Evolutionary conservation across 2,888 invertebrate species (phyloP), one percentile per base, ranked within the genome.

Genomic region (Cataglyphis livida): DNA sequence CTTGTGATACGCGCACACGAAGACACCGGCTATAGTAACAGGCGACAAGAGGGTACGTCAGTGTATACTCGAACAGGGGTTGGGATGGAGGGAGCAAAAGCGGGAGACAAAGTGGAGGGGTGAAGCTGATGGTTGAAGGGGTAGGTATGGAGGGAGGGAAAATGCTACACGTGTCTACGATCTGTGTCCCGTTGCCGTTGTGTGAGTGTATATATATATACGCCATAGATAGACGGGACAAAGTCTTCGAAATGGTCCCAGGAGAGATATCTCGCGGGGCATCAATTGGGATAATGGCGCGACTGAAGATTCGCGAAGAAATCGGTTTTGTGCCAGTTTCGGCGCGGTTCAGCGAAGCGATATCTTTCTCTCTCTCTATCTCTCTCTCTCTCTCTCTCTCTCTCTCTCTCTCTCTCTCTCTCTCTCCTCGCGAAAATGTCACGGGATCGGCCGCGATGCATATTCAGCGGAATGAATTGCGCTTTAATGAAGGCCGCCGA

Each of bases 241-340:
- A 84, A 88, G 86, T 88, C 84, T 87, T 85, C 78, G 78, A 84
- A 90, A 86, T 90, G 90, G 88, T 83, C 88, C 83, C 85, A 35
- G 78, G 79, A 84, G 87, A 85, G 88, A 87, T 89, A 88, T 84
- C 70, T 84, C 82, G 81, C 66, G 81, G 83, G 81, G 83, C 85
- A 91, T 91, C 91, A 84, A 91, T 91, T 85, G 89, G 82, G 87
- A 89, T 91, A 92, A 91, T 89, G 88, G 88, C 83, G 61, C 83
- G 83, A 68, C 82, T 87, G 86, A 85, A 84, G 78, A 66, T 86
- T 84, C 84, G 79, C 75, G 83, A 88, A 85, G 89, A 89, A 89
- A 90, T 86, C 78, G 57, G 48, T 76, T 66, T 41, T 35, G 61
- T 21, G 62, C 28, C 25, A 9, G 18, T 21, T 18, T 54, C 57